phyloP scores from a whole-genome alignment of 2,888 invertebrate species.

The Timema podura region DNA sequence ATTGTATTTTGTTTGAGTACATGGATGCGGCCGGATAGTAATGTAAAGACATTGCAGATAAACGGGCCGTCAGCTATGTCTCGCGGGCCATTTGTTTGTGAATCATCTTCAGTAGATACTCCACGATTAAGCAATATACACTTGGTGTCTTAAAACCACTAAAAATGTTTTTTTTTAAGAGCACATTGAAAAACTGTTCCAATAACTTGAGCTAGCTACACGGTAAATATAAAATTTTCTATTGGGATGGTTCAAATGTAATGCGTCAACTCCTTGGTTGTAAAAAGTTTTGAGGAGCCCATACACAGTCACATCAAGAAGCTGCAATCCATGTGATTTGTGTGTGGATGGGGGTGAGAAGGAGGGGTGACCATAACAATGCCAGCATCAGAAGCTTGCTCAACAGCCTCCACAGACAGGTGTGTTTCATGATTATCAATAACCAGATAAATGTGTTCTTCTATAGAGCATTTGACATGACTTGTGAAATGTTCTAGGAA shows the following conservation, averaged over 20 bases:
- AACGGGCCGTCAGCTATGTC: too few relatives aligned
- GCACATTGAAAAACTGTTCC: background rate
- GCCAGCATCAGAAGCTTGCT: background rate
- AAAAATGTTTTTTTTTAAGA: background rate
- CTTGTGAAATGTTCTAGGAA: background rate
- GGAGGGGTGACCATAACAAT: slow-evolving; percentile 4
- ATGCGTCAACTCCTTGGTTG: slow-evolving; percentile 5
- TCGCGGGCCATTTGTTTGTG: too few relatives aligned
- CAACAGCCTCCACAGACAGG: background rate
- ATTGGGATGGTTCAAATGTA: background rate
- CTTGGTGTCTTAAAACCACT: background rate
- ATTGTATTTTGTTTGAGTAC: too few relatives aligned
- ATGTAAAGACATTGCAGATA: too few relatives aligned
- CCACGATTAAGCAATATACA: background rate
- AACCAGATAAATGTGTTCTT: background rate
- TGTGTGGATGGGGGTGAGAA: background rate
- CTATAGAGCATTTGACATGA: slow-evolving; percentile 8
- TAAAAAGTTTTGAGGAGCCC: background rate
- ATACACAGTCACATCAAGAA: slow-evolving; percentile 5
- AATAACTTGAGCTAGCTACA: slow-evolving; percentile 4
- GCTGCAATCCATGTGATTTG: background rate
- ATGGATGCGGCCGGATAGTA: too few relatives aligned
- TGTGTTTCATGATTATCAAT: slow-evolving; percentile 10
- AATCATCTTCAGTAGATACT: background rate
- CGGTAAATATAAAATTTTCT: background rate